Base-by-base conservation (phyloP, 2,888 invertebrate genomes). In the Lasioglossum zephyrum region DNA sequence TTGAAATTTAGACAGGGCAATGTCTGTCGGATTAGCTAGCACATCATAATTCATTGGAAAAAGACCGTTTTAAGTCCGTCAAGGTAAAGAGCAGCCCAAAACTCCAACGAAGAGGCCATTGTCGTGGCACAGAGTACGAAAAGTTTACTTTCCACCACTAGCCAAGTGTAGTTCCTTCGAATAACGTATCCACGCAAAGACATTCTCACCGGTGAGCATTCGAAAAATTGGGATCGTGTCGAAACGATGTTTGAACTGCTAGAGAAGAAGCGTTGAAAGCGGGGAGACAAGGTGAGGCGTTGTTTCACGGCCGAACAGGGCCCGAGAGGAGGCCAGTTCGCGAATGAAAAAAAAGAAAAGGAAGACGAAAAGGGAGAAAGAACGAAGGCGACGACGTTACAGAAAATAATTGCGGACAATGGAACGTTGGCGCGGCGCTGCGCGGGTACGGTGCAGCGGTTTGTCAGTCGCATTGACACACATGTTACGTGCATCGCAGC, bases 391-490 rank as follows among this genome's bases (percentile, higher is more conserved):
- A 53, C 75, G 66, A 79, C 72, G 82, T 84, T 84, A 82, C 82
- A 85, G 86, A 86, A 85, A 86, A 85, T 86, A 86, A 86, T 86
- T 77, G 81, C 85, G 85, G 73, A 77, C 81, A 86, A 86, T 77
- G 86, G 81, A 82, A 84, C 83, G 78, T n/a, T 69, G 69, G 36
- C 69, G 63, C 31, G 63, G 63, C 16, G 63, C 16, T 63, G 36
- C 36, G 66, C 66, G 66, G 66, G 41, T 39, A 36, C 22, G 53
- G 70, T 41, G 9, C 81, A 75, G 78, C 81, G 86, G 85, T 85
- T 90, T 88, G 86, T 85, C 89, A 89, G 89, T 91, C 87, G 87
- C 91, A 91, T 91, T 91, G 91, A 91, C 92, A 91, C 88, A 92
- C 91, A 91, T 90, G 91, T 90, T 90, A 87, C 89, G 84, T 79